phyloP scores from a whole-genome alignment of 2,113 vertebrate genomes.

The Ploceus nigricollis region DNA sequence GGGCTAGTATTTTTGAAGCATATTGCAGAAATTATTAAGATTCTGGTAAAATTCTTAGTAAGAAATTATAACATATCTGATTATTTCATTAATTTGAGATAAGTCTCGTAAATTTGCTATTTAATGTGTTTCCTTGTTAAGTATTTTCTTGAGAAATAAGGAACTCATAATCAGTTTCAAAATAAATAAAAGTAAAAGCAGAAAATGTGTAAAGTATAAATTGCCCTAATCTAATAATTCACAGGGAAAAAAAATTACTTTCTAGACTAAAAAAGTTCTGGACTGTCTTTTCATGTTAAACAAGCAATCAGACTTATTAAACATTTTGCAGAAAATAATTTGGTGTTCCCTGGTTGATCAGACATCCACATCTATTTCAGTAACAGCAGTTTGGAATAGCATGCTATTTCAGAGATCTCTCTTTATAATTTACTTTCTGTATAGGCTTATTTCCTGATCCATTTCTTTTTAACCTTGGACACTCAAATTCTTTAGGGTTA shows the following conservation, averaged over 20 bases:
- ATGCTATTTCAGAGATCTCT: background rate
- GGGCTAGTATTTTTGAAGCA: background rate
- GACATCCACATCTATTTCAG: background rate
- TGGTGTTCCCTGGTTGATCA: background rate
- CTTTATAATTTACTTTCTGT: background rate
- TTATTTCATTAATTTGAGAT: background rate
- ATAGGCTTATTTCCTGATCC: background rate
- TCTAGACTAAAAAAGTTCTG: background rate
- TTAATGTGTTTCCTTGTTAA: background rate
- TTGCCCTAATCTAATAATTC: constrained; percentile 5
- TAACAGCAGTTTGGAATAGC: background rate
- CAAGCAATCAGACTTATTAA: background rate
- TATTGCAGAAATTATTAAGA: background rate
- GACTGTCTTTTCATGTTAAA: background rate
- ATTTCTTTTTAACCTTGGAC: background rate
- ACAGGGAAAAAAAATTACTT: background rate
- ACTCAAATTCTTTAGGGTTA: background rate
- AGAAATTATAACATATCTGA: background rate
- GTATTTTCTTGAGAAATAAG: background rate
- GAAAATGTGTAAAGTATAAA: constrained; percentile 37
- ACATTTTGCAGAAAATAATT: background rate
- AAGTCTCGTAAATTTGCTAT: background rate
- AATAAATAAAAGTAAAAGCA: constrained; percentile 49
- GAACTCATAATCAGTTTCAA: constrained; percentile 16
- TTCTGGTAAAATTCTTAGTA: background rate